These are phyloP conservation scores for Notothenia rossii DNA, from an alignment of 2,113 vertebrate genomes.

Conservation along the genomic window DNA sequence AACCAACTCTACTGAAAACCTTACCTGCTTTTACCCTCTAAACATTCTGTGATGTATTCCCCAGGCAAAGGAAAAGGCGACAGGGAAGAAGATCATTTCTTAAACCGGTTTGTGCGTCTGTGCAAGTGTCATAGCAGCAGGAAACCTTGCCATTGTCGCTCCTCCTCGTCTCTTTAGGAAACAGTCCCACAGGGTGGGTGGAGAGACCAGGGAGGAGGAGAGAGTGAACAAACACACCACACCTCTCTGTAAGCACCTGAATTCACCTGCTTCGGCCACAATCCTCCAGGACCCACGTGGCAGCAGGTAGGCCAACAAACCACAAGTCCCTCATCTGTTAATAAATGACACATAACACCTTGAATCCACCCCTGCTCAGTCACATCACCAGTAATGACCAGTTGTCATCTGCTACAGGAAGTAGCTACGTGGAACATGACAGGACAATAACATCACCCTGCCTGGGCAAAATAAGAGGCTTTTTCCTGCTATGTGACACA, in stretches of 20 bases:
- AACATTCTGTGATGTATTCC: neutral
- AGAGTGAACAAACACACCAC: conserved; percentile 71
- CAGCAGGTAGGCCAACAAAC: conserved; percentile 47
- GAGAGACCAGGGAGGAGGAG: conserved; percentile 39
- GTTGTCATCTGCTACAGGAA: conserved; percentile 43
- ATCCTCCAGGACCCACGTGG: conserved; percentile 71
- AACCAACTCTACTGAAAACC: neutral
- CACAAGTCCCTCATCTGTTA: conserved; percentile 42
- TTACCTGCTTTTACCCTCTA: neutral
- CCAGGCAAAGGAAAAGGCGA: neutral
- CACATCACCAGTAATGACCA: conserved; percentile 27
- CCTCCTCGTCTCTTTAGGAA: conserved; percentile 48
- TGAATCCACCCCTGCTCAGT: conserved; percentile 28
- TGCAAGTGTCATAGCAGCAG: conserved; percentile 57
- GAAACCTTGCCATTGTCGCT: conserved; percentile 18
- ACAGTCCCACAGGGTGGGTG: conserved; percentile 51
- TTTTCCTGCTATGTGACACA: conserved; percentile 53
- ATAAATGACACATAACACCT: conserved; percentile 46
- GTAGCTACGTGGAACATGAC: conserved; percentile 36
- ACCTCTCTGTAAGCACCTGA: conserved; percentile 67
- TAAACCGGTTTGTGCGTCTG: conserved; percentile 49
- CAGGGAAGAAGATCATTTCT: neutral
- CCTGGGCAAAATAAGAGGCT: neutral
- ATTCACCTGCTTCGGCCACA: conserved; percentile 54
- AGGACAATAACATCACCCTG: neutral